Conservation (phyloP, 2,113 vertebrate species). For the Mesitornis unicolor region DNA sequence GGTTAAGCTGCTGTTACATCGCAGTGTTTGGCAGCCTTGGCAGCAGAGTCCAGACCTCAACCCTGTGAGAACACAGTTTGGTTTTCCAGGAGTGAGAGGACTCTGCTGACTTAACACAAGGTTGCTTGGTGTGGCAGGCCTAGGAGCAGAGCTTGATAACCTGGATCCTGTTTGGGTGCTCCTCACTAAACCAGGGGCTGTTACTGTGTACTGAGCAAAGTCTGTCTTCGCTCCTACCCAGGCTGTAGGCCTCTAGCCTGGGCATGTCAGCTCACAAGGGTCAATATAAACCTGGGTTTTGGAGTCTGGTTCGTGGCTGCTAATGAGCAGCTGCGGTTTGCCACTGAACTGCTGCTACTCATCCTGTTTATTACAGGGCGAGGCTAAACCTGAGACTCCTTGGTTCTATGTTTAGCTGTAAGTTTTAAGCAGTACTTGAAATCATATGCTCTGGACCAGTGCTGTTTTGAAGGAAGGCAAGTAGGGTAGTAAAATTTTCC, state of each 20-base stretch:
- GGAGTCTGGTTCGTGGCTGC: background rate
- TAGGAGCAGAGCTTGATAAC: background rate
- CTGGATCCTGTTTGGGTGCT: background rate
- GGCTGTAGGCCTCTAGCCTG: background rate
- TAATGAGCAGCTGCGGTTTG: background rate
- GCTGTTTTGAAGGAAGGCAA: background rate
- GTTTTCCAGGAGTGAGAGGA: background rate
- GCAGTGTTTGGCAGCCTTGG: background rate
- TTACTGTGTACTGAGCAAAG: background rate
- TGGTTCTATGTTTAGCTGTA: background rate
- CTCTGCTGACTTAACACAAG: background rate
- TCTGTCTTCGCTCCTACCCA: accelerated
- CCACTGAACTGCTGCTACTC: background rate
- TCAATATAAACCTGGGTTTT: background rate
- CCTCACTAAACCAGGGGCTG: background rate
- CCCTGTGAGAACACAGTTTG: background rate
- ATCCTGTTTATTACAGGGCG: accelerated
- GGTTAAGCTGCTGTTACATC: accelerated
- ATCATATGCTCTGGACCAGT: background rate
- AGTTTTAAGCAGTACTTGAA: background rate
- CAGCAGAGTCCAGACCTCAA: background rate
- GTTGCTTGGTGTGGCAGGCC: accelerated
- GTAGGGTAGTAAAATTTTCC: background rate
- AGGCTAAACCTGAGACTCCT: background rate
- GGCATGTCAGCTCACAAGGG: background rate